Percentiles rank a stretch among this genome's conserved stretches.
Conservation (phyloP, 64 coral and sea anemone species). For the Porites australiensis region DNA sequence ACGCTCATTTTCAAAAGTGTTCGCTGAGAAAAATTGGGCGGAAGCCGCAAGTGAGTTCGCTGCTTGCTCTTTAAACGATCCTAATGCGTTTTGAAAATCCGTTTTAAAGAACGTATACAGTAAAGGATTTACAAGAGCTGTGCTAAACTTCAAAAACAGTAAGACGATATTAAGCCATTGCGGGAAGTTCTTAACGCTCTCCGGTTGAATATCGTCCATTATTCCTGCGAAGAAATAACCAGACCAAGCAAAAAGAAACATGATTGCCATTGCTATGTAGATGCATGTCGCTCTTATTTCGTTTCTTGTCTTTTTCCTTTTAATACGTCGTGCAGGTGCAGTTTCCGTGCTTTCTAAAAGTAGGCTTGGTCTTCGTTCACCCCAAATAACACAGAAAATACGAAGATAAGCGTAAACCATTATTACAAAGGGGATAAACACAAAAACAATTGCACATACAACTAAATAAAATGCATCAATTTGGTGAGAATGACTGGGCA, state of each 20-base stretch:
- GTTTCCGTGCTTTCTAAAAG: no score
- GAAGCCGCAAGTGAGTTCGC: no score
- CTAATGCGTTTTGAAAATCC: slow-evolving; percentile 56
- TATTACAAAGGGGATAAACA: slow-evolving; percentile 10
- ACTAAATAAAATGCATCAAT: background rate
- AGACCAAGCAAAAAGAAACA: no score
- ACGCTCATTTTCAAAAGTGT: no score
- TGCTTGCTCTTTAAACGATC: background rate
- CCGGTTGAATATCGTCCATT: no score
- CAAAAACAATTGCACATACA: background rate
- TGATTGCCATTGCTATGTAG: no score
- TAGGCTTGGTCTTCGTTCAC: no score
- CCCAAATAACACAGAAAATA: background rate
- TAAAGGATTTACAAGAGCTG: slow-evolving; percentile 50
- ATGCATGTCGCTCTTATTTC: no score
- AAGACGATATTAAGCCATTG: slow-evolving; percentile 8
- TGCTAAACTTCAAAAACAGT: slow-evolving; percentile 50
- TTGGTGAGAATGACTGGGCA: background rate
- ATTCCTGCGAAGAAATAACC: no score
- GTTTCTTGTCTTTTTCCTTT: no score
- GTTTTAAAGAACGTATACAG: slow-evolving; percentile 70
- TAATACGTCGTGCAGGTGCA: no score
- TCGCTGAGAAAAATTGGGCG: no score
- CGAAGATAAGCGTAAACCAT: slow-evolving; percentile 6
- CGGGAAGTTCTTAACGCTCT: background rate